phyloP scores from a whole-genome alignment of 1,140 invertebrate species.

The Leucophenga varia region DNA sequence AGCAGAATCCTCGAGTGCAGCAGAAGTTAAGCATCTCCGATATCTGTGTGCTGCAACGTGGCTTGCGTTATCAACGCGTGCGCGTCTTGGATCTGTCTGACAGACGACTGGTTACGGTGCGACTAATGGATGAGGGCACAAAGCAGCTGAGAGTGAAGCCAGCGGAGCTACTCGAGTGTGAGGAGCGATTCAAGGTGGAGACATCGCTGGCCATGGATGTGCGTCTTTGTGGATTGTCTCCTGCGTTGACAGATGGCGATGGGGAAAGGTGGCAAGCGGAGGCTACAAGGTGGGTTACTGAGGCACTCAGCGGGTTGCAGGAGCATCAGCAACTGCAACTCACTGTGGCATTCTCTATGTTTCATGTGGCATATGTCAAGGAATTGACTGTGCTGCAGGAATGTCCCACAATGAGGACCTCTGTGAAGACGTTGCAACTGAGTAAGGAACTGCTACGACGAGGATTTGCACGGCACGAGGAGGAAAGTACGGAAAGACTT shows the following conservation, averaged over 20 bases:
- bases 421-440: conserved; percentile 11
- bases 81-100: conserved; percentile 16
- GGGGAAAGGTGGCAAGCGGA: conserved; percentile 10
- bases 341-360: conserved; percentile 17
- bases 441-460: conserved; percentile 12
- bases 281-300: conserved; percentile 9
- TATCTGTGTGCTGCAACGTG: conserved; percentile 17
- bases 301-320: not conserved
- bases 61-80: conserved; percentile 14
- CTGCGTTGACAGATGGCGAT: not conserved
- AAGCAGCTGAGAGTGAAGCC: conserved; percentile 10
- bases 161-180: conserved; percentile 18
- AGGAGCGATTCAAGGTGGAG: not conserved
- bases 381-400: conserved; percentile 23
- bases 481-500: not conserved
- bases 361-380: conserved; percentile 15
- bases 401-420: conserved; percentile 19
- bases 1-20: not conserved
- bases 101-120: conserved; percentile 8
- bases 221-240: conserved; percentile 7
- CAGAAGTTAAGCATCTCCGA: conserved; percentile 3
- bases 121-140: conserved; percentile 27
- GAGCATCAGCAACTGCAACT: conserved; percentile 18
- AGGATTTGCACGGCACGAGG: conserved; percentile 1
- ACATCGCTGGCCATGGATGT: conserved; percentile 26